These are phyloP conservation scores for Poecilia velifera DNA, from an alignment of 2,797 vertebrate genomes.

Conservation along the genomic window DNA sequence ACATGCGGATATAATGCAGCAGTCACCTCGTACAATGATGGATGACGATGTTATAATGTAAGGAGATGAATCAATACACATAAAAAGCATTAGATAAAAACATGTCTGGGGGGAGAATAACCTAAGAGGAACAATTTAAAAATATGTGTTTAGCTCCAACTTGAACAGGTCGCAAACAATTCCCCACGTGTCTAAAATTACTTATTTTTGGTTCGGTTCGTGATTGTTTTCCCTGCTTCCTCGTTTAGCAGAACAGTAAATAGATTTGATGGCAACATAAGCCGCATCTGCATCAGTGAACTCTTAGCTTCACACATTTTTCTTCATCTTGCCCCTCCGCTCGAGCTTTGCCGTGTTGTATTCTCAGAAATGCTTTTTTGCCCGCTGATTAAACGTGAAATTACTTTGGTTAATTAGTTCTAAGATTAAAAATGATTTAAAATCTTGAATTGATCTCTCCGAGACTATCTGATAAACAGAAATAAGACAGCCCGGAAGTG, in stretches of 20 bases:
- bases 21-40: conserved; percentile 24
- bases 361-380: not conserved
- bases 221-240: not conserved
- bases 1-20: conserved; percentile 16
- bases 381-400: conserved; percentile 22
- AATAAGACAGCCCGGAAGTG: conserved; percentile 21
- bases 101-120: not conserved
- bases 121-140: not conserved
- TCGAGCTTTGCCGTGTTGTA: not conserved
- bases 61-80: conserved; percentile 15
- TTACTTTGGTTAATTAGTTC: conserved; percentile 9
- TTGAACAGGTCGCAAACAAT: not conserved
- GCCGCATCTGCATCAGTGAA: conserved; percentile 11
- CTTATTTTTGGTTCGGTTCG: not conserved
- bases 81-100: conserved; percentile 26
- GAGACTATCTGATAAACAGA: conserved; percentile 6
- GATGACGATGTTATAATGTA: conserved; percentile 38
- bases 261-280: not conserved
- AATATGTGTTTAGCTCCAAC: not conserved
- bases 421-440: conserved; percentile 18
- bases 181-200: not conserved
- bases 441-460: conserved; percentile 21
- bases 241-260: not conserved
- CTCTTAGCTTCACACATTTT: not conserved
- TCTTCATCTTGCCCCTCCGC: conserved; percentile 7